Evolutionary conservation across 2,797 vertebrate genomes (phyloP).

Genomic region (Acanthurus tractus): DNA sequence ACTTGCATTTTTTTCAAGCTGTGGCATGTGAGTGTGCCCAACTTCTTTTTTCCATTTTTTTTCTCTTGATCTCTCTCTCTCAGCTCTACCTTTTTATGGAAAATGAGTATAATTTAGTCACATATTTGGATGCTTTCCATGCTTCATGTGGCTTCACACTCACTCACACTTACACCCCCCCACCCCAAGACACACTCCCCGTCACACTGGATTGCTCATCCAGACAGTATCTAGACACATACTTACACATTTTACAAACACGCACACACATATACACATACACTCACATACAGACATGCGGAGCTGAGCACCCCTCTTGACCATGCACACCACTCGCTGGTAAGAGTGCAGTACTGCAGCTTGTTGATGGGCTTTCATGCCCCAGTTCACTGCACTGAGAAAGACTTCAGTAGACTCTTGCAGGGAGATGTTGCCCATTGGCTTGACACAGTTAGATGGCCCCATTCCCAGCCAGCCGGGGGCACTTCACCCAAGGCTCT

Average conservation of each 20-base stretch:
- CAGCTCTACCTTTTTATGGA: conserved; percentile 44
- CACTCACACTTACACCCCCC: conserved; percentile 6
- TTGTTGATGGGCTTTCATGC: conserved; percentile 78
- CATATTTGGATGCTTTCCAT: conserved; percentile 57
- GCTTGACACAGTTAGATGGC: conserved; percentile 77
- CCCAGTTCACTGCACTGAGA: conserved; percentile 74
- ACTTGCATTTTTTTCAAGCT: conserved; percentile 68
- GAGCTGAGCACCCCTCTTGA: conserved; percentile 4
- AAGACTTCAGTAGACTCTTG: conserved; percentile 63
- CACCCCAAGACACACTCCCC: conserved; percentile 47
- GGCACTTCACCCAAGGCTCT: conserved; percentile 46
- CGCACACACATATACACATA: conserved; percentile 11
- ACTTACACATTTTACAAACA: neutral
- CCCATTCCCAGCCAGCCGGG: conserved; percentile 71
- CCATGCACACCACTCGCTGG: conserved; percentile 68
- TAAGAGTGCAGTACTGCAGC: conserved; percentile 62
- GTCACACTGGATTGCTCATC: conserved; percentile 62
- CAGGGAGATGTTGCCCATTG: conserved; percentile 64
- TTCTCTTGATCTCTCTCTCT: conserved; percentile 9
- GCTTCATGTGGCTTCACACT: conserved; percentile 41
- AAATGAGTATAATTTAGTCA: conserved; percentile 53
- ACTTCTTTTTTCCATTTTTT: conserved; percentile 16
- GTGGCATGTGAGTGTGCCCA: conserved; percentile 57
- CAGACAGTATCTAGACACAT: conserved; percentile 65
- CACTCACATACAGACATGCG: neutral